A percentile compares a stretch with the other conserved stretches of the same genome.
These are phyloP conservation scores for Parnassius orleans DNA, from an alignment of 2,888 invertebrate genomes.

Conservation along the genomic window DNA sequence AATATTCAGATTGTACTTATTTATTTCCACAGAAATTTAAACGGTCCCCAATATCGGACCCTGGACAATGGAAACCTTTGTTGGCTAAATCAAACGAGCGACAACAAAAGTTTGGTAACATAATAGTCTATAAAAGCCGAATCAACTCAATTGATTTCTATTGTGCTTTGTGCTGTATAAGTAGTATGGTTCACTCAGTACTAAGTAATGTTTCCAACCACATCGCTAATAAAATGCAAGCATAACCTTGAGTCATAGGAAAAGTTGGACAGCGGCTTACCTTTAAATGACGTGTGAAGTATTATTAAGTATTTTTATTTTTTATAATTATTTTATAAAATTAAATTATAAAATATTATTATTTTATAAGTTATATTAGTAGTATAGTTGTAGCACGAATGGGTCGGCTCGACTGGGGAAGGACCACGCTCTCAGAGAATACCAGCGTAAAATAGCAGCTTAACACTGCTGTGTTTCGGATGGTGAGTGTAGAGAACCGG, in stretches of 20 bases:
- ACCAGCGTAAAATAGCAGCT: too few relatives aligned
- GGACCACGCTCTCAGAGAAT: too few relatives aligned
- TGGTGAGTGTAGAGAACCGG: too few relatives aligned
- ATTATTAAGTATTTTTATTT: too few relatives aligned
- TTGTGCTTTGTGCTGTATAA: conserved; percentile 36
- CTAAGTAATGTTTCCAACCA: conserved; percentile 30
- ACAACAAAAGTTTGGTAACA: conserved; percentile 27
- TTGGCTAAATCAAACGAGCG: conserved; percentile 25
- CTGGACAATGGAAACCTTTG: conserved; percentile 22
- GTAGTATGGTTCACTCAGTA: conserved; percentile 29
- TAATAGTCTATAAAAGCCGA: conserved; percentile 30
- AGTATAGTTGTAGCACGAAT: too few relatives aligned
- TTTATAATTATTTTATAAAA: too few relatives aligned
- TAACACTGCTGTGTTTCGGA: too few relatives aligned
- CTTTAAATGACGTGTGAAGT: neutral
- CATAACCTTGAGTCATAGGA: conserved; percentile 33
- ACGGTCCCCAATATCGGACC: neutral
- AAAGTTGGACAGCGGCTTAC: conserved; percentile 32
- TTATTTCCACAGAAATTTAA: conserved; percentile 16
- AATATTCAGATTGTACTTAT: neutral
- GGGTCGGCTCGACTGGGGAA: too few relatives aligned
- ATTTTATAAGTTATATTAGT: too few relatives aligned
- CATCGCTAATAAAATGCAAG: conserved; percentile 37
- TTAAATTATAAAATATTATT: too few relatives aligned
- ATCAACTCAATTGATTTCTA: conserved; percentile 39